Conservation (phyloP, 2,888 invertebrate species). For the Caenorhabditis zanzibari region DNA sequence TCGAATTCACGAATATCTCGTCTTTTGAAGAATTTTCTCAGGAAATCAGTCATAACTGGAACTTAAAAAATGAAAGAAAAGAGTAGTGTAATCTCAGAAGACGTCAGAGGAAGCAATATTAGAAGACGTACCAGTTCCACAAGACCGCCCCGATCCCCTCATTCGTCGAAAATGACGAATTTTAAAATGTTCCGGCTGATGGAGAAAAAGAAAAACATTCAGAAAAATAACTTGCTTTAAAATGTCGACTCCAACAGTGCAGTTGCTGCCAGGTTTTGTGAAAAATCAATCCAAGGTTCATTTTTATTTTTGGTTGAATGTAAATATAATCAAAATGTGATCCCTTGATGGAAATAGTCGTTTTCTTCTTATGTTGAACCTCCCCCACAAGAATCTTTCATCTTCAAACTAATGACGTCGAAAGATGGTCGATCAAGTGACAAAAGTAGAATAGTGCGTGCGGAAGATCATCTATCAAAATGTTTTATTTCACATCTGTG, state of each 20-base stretch:
- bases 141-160: constrained; percentile 17
- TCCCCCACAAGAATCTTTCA: constrained; percentile 42
- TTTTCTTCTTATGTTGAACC: constrained; percentile 3
- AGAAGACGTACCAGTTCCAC: constrained; percentile 38
- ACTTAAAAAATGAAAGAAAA: constrained; percentile 4
- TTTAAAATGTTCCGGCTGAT: neutral
- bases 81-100: constrained; percentile 8
- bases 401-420: constrained; percentile 62
- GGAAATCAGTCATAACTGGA: neutral
- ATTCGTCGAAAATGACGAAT: constrained; percentile 34
- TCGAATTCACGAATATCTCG: constrained; percentile 43
- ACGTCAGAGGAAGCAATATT: neutral
- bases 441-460: constrained; percentile 16
- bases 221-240: constrained; percentile 23
- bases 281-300: constrained; percentile 30
- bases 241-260: constrained; percentile 45
- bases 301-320: neutral
- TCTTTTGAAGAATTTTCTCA: constrained; percentile 36
- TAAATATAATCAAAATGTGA: constrained; percentile 8
- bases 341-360: constrained; percentile 10
- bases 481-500: constrained; percentile 32
- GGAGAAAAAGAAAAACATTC: neutral
- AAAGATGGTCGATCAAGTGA: constrained; percentile 58
- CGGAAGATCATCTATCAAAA: constrained; percentile 48
- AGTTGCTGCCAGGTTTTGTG: constrained; percentile 31